Base-by-base conservation (phyloP, 2,797 vertebrate genomes). In the Pyrocephalus nanus region DNA sequence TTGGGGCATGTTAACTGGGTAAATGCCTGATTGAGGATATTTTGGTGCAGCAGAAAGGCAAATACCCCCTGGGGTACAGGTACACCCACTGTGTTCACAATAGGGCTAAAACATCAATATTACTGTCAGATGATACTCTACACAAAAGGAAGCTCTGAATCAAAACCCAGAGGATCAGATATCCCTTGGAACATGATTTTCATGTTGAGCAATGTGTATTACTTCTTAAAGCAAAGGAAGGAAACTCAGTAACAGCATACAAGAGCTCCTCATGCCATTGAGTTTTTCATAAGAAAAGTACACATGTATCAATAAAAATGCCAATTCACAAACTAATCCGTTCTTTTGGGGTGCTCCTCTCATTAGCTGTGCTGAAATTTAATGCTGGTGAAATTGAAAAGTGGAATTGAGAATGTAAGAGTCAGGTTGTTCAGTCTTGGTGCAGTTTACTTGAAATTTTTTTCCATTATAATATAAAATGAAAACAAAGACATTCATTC, bases 11-110 rank as follows among this genome's bases (percentile, higher is more conserved):
- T 71, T 90, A 96, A 88, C 64, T 76, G 73, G 42, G 87, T 34
- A 94, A 96, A 86, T 29, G n/a, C 23, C 51, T 36, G 12, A 58
- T 69, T 86, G 70, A 60, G 58, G 58, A 84, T 84, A 96, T 93
- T 96, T 96, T 54, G 93, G 26, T 72, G 22, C 77, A 57, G 54
- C 57, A 97, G 86, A 91, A 32, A 93, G 53, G 50, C 81, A 96
- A 75, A 40, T 86, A 15, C 65, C 36, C 94, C 83, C 93, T 17
- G 20, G 90, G 94, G 95, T 54, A 91, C 60, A 96, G 89, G 97
- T 82, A 55, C 32, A 88, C 26, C 51, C 40, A 69, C 29, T 89
- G 40, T 73, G n/a, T 55, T 95, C 72, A 75, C 58, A 85, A 85
- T 40, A 45, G n/a, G 74, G 88, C 57, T 66, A 73, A 43, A 91